Base-by-base conservation (phyloP, 2,888 invertebrate species). In the Pammene aurita region DNA sequence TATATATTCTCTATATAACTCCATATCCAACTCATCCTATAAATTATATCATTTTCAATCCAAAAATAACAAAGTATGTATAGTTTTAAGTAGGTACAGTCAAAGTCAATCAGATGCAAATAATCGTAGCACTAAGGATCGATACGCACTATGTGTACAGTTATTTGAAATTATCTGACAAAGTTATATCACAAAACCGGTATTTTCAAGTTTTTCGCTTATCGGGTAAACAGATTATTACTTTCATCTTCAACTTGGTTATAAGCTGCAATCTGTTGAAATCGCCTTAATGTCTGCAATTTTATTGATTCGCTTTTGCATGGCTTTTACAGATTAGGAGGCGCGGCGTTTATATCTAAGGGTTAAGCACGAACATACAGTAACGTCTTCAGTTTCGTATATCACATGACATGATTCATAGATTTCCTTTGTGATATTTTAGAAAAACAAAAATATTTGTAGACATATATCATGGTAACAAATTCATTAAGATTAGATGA, bases 221-320 rank as follows among this genome's bases (percentile, higher is more conserved):
- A 57, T 57, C 26, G 41, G 50, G 66, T 48, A 62, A 62, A 62
- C 62, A 62, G 41, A 41, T 35, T 57, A 57, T 57, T 58, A 66
- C 66, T 58, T 58, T 66, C 58, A 66, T 58, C 66, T 66, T 58
- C 57, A 57, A 58, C 42, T 64, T 68, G 48, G 56, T 34, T 42
- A 44, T n/a, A 38, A 42, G 35, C 42, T 52, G 50, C 44, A 62
- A 52, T 52, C 52, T 68, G 52, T 66, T 57, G 63, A 57, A 63
- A 68, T 68, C 50, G 26, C 44, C 14, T 42, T 50, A 57, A 50
- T 50, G 57, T 34, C 58, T 58, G 52, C 58, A 50, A 42, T 58
- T 42, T 60, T 50, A 57, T 63, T 64, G 67, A 68, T 68, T 64
- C 52, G 63, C 52, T 52, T 64, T 64, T 58, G 63, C n/a, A 54